Conservation (phyloP, 2,113 vertebrate genomes). For the Aramus guarauna region DNA sequence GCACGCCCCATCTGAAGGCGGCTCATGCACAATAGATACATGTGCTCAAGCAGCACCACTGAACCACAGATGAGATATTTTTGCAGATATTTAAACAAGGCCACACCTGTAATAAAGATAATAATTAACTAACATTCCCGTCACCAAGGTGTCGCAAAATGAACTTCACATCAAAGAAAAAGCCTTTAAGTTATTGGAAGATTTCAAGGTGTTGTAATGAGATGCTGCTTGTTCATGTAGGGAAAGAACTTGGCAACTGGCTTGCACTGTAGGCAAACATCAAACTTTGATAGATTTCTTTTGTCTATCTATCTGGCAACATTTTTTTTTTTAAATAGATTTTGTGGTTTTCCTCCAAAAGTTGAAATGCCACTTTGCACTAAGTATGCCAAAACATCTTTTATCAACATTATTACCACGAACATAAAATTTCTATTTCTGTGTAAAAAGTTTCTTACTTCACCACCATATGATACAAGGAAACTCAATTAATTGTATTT, state of each 20-base stretch:
- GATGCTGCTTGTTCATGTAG: fast-evolving
- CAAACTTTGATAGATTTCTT: neutral
- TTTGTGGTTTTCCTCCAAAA: neutral
- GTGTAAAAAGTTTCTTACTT: neutral
- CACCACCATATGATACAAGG: neutral
- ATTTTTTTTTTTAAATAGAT: neutral
- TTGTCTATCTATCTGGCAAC: neutral
- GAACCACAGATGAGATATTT: neutral
- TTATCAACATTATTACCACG: neutral
- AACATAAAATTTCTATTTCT: neutral
- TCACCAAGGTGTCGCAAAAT: neutral
- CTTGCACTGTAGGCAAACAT: neutral
- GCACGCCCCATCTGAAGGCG: fast-evolving
- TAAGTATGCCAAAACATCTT: neutral
- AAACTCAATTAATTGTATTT: neutral
- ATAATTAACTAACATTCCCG: neutral
- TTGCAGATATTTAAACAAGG: neutral
- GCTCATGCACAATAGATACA: neutral
- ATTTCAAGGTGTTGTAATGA: neutral
- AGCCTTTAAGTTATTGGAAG: neutral
- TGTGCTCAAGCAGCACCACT: neutral
- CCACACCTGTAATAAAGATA: neutral
- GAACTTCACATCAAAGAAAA: neutral
- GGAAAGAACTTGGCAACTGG: neutral
- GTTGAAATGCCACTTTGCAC: neutral